Base-by-base conservation (phyloP, 2,888 invertebrate species). In the Clitarchus hookeri region DNA sequence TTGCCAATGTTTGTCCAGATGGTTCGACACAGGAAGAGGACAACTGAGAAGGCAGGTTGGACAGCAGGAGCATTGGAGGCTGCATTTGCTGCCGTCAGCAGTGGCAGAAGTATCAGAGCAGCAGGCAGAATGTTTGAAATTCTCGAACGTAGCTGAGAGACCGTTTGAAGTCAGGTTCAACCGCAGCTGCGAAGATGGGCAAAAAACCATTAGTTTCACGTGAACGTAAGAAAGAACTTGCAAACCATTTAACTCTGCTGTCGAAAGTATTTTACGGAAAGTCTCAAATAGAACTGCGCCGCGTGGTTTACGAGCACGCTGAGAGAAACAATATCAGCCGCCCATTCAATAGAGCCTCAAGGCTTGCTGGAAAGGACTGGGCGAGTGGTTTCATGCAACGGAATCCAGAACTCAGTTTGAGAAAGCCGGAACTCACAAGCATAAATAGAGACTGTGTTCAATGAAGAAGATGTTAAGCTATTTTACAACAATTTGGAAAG, bases 241-340 rank as follows among this genome's bases (percentile, higher is more conserved):
- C 85, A 0, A 84, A 87, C 44, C 87, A 89, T 27, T 87, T 90
- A 83, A 85, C 88, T 44, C 16, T 84, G 80, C 16, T 84, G 82
- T 87, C 89, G 12, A 87, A 89, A 44, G 80, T 89, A n/a, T 89
- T 89, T 82, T 89, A 88, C 83, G 89, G 89, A 23, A 85, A 89
- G 48, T 89, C 89, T 85, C 87, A 88, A 65, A 86, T 87, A 48
- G 87, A 89, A 85, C 85, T 89, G 26, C 88, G 89, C n/a, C n/a
- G n/a, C n/a, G n/a, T n/a, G n/a, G n/a, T n/a, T n/a, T n/a, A n/a
- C n/a, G n/a, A n/a, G n/a, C n/a, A n/a, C n/a, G n/a, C n/a, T n/a
- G n/a, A n/a, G n/a, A n/a, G n/a, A n/a, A n/a, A n/a, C n/a, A n/a
- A n/a, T n/a, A n/a, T n/a, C n/a, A n/a, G n/a, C n/a, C n/a, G n/a